These are phyloP conservation scores for Busseola fusca DNA, from an alignment of 2,888 invertebrate genomes.

Conservation along the genomic window DNA sequence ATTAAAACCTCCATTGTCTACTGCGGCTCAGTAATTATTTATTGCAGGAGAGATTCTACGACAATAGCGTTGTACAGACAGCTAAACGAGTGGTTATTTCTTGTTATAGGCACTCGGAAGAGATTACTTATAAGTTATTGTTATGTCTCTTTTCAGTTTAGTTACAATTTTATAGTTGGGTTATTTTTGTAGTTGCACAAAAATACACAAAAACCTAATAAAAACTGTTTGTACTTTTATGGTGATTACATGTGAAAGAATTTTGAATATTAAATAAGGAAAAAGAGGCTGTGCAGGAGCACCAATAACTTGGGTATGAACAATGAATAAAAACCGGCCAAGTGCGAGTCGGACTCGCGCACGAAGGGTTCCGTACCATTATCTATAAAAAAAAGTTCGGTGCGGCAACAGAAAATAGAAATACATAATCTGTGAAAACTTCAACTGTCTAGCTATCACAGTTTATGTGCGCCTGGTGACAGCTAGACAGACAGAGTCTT, in stretches of 20 bases:
- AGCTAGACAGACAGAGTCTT: no score
- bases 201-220: no score
- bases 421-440: no score
- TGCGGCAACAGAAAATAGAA: no score
- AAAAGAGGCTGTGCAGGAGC: background rate
- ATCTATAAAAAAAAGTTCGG: no score
- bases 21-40: constrained; percentile 20
- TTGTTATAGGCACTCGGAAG: constrained; percentile 30
- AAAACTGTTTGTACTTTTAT: no score
- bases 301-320: background rate
- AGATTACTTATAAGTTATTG: background rate
- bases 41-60: constrained; percentile 45
- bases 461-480: no score
- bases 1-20: constrained; percentile 53
- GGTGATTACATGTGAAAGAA: background rate
- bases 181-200: background rate
- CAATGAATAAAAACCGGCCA: background rate
- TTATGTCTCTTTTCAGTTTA: background rate
- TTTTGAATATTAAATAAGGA: background rate
- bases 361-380: no score
- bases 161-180: background rate
- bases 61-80: constrained; percentile 45
- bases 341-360: no score
- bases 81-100: constrained; percentile 35
- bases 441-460: no score